phyloP scores from a whole-genome alignment of 1,140 invertebrate species.

The Amyelois transitella region DNA sequence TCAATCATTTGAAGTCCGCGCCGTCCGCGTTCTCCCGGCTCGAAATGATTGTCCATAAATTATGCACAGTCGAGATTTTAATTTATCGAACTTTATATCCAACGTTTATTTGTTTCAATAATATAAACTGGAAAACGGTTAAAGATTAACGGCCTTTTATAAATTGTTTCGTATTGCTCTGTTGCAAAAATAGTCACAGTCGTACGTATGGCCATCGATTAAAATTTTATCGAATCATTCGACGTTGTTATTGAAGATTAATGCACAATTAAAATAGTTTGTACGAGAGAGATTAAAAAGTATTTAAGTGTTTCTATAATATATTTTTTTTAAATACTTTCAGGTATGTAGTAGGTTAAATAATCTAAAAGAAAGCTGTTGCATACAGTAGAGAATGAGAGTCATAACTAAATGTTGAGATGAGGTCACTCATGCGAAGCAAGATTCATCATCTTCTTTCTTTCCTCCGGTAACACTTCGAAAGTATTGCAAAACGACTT shows the following conservation, averaged over 20 bases:
- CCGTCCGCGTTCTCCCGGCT: background rate
- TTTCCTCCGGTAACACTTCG: too few species aligned
- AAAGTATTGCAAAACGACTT: too few species aligned
- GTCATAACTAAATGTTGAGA: too few species aligned
- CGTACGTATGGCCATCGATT: background rate
- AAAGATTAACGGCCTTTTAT: constrained; percentile 10
- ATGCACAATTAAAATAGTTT: background rate
- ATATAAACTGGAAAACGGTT: constrained; percentile 11
- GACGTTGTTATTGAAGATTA: background rate
- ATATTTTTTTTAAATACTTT: background rate
- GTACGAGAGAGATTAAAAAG: background rate
- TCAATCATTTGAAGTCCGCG: constrained; percentile 8
- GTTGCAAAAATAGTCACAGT: background rate
- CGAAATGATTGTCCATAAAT: constrained; percentile 47
- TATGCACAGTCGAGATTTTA: constrained; percentile 40
- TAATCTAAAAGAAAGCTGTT: too few species aligned
- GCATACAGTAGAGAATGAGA: too few species aligned
- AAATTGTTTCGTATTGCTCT: constrained; percentile 12
- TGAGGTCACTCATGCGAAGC: too few species aligned
- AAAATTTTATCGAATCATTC: background rate
- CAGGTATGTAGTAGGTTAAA: background rate
- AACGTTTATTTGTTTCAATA: constrained; percentile 21
- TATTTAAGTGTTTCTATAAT: too few species aligned
- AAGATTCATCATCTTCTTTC: too few species aligned
- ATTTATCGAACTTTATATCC: constrained; percentile 46